Percentiles rank a stretch among this genome's conserved stretches.
Conservation (phyloP, 2,888 invertebrate species). For the Achlya flavicornis region DNA sequence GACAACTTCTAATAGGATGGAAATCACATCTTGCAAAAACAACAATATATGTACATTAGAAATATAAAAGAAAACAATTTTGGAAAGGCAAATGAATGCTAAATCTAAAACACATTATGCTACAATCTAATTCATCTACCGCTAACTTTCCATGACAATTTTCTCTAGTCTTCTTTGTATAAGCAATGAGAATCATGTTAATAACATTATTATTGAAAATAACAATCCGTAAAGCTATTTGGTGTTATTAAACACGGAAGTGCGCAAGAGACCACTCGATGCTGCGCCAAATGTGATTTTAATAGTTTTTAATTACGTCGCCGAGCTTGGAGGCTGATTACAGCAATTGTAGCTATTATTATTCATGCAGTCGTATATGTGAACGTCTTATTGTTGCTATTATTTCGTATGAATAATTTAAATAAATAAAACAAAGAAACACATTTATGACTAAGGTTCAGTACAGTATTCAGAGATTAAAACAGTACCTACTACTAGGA, state of each 20-base stretch:
- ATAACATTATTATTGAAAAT: conserved; percentile 47
- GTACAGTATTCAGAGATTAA: too few species aligned
- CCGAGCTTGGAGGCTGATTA: conserved; percentile 53
- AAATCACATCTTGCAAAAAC: neutral
- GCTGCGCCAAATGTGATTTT: conserved; percentile 75
- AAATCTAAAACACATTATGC: conserved; percentile 15
- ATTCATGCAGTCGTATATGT: conserved; percentile 29
- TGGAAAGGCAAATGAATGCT: neutral
- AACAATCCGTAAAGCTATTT: conserved; percentile 58
- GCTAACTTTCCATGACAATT: conserved; percentile 32
- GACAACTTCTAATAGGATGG: too few species aligned
- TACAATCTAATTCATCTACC: conserved; percentile 6
- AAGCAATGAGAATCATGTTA: conserved; percentile 44
- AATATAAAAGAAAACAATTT: neutral
- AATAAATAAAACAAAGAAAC: neutral
- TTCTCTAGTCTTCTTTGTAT: conserved; percentile 39
- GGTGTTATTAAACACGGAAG: conserved; percentile 55
- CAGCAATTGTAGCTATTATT: conserved; percentile 47
- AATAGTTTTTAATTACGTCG: conserved; percentile 76
- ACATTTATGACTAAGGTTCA: neutral
- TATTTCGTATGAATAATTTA: conserved; percentile 7
- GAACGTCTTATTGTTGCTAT: conserved; percentile 23
- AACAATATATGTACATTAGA: neutral
- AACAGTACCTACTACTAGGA: too few species aligned
- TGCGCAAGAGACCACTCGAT: conserved; percentile 36